Conservation (phyloP, 2,113 vertebrate genomes). For the Desmodus rotundus region DNA sequence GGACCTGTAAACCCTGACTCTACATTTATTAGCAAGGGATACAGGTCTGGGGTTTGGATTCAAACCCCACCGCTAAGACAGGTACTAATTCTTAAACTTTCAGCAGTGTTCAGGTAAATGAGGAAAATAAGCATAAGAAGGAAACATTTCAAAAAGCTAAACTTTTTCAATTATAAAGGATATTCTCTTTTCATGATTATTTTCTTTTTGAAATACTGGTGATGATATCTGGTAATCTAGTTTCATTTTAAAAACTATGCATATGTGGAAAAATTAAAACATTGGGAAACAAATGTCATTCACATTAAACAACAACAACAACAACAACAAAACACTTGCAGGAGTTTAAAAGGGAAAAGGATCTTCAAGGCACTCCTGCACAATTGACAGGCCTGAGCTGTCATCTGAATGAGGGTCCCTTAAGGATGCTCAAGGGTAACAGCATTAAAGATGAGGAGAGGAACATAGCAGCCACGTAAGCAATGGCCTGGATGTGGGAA, state of each 20-base stretch:
- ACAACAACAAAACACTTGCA: background rate
- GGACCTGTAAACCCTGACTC: background rate
- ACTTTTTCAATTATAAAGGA: background rate
- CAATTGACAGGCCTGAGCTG: background rate
- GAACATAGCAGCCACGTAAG: background rate
- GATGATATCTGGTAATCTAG: background rate
- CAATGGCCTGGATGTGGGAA: background rate
- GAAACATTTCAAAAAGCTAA: background rate
- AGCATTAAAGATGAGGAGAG: background rate
- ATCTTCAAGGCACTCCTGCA: background rate
- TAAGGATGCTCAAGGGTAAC: background rate
- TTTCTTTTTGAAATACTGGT: background rate
- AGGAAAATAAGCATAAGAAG: background rate
- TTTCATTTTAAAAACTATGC: background rate
- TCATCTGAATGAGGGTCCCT: background rate
- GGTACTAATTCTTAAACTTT: background rate
- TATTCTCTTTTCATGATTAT: background rate
- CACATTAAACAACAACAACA: background rate
- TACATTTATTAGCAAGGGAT: background rate
- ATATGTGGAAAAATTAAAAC: slow-evolving; percentile 11
- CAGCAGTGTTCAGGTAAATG: background rate
- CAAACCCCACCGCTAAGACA: background rate
- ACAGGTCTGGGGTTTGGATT: background rate
- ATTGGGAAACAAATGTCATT: background rate
- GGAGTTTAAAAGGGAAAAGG: background rate